Evolutionary conservation across 2,888 invertebrate genomes (phyloP).

Genomic region (Leptinotarsa tumamoca): DNA sequence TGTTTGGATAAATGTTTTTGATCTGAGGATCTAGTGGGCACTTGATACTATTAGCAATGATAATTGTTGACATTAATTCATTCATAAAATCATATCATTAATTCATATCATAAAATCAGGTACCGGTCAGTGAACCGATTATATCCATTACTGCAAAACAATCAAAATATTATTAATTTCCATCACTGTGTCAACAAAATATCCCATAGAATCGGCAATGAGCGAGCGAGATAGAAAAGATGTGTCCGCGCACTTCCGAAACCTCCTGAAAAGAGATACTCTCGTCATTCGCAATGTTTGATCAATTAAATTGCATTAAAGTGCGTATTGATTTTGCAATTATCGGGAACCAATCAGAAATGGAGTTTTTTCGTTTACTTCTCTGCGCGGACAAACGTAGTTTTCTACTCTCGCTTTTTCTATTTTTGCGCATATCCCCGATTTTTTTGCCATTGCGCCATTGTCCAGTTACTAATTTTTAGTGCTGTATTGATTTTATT

Average conservation of each 20-base stretch:
- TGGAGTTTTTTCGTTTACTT: conserved; percentile 65
- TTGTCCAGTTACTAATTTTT: conserved; percentile 68
- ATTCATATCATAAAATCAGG: background rate
- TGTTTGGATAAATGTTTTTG: too few relatives aligned
- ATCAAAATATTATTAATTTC: conserved; percentile 26
- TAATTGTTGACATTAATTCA: too few relatives aligned
- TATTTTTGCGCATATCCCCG: conserved; percentile 61
- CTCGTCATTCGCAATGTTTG: conserved; percentile 56
- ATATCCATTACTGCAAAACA: background rate
- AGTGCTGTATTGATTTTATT: conserved; percentile 66
- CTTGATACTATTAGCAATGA: too few relatives aligned
- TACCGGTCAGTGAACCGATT: background rate
- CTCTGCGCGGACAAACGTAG: conserved; percentile 60
- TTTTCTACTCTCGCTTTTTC: conserved; percentile 60
- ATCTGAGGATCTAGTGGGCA: too few relatives aligned
- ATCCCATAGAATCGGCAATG: conserved; percentile 34
- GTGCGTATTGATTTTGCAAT: conserved; percentile 68
- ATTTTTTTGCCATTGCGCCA: conserved; percentile 67
- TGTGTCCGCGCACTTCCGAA: conserved; percentile 5
- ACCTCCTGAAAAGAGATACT: conserved; percentile 35
- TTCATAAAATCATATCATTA: too few relatives aligned
- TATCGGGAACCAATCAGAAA: conserved; percentile 68
- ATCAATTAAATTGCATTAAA: conserved; percentile 65
- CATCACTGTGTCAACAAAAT: conserved; percentile 38
- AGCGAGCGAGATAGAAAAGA: conserved; percentile 30